These are phyloP conservation scores for Rhinogobio ventralis DNA, from an alignment of 2,797 vertebrate species.

Conservation along the genomic window DNA sequence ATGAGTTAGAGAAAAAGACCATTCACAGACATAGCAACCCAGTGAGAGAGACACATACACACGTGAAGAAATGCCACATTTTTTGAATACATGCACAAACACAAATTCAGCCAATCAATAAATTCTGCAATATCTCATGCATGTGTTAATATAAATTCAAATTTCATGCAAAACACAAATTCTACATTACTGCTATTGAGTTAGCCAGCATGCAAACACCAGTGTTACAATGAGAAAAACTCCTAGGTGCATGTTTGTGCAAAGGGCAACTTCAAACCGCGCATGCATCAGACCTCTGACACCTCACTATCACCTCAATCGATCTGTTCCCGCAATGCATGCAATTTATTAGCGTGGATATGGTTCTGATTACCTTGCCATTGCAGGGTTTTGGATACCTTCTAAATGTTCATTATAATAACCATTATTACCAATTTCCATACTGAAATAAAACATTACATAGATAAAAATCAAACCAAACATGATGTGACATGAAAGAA, in stretches of 20 bases:
- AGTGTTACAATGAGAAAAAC: conserved; percentile 65
- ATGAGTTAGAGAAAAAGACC: conserved; percentile 15
- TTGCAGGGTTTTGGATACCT: conserved; percentile 90
- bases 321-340: conserved; percentile 63
- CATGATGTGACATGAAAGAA: conserved; percentile 64
- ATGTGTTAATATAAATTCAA: conserved; percentile 30
- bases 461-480: conserved; percentile 64
- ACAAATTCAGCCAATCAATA: conserved; percentile 40
- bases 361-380: conserved; percentile 87
- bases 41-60: conserved; percentile 39
- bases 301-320: conserved; percentile 36
- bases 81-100: not conserved
- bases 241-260: conserved; percentile 43
- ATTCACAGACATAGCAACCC: conserved; percentile 5
- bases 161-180: conserved; percentile 16
- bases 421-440: conserved; percentile 97
- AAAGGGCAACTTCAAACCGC: conserved; percentile 13
- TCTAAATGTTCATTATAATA: conserved; percentile 93
- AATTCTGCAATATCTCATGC: conserved; percentile 7
- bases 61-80: not conserved
- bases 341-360: conserved; percentile 48
- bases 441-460: conserved; percentile 89
- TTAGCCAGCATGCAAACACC: conserved; percentile 55
- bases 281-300: conserved; percentile 63
- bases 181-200: conserved; percentile 43